Conservation (phyloP, 2,113 vertebrate genomes). For the Catagonus wagneri region DNA sequence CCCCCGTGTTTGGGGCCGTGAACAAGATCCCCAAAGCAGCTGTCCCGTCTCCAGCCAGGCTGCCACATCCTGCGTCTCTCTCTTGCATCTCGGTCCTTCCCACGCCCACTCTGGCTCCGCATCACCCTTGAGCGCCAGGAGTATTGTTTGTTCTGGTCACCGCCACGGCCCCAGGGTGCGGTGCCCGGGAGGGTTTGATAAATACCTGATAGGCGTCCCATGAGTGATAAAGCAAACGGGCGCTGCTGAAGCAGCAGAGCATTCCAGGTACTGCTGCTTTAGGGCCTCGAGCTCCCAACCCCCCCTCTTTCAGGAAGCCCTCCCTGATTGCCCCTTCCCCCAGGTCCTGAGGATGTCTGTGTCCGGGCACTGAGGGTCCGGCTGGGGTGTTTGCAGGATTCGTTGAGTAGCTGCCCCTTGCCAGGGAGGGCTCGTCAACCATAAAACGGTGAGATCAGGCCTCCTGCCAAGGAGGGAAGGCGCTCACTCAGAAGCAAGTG, state of each 20-base stretch:
- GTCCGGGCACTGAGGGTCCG: neutral
- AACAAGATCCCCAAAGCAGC: neutral
- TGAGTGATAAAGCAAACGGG: neutral
- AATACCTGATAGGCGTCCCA: neutral
- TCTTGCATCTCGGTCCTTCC: neutral
- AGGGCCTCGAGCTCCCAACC: neutral
- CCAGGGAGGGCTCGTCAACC: neutral
- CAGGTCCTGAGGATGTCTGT: neutral
- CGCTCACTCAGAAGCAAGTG: accelerated
- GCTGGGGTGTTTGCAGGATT: neutral
- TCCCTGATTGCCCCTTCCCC: neutral
- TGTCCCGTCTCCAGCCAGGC: neutral
- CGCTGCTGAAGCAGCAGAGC: neutral
- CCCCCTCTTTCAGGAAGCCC: neutral
- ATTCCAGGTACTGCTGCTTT: neutral
- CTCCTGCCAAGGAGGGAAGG: neutral
- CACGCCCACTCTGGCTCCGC: neutral
- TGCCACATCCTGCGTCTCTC: neutral
- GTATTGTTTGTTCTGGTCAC: neutral
- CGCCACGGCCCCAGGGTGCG: neutral
- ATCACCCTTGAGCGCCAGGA: neutral
- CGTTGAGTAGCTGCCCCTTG: neutral
- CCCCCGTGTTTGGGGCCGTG: neutral
- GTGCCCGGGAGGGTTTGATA: neutral
- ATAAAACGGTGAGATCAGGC: neutral